These are phyloP conservation scores for Amblyopsis rosae DNA, from an alignment of 2,113 vertebrate species.

Conservation along the genomic window DNA sequence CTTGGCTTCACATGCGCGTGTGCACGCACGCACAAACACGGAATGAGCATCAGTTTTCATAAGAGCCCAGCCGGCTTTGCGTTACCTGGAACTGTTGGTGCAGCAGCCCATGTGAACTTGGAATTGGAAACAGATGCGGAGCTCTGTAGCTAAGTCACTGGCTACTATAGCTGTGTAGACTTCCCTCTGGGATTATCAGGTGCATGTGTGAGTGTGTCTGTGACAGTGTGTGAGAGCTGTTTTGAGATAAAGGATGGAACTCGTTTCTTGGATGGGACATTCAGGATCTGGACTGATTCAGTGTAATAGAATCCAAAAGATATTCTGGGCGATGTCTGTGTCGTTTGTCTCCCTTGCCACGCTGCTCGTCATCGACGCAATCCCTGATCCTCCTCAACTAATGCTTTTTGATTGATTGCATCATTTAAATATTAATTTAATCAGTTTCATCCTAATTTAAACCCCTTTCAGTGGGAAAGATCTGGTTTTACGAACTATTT, in stretches of 20 bases:
- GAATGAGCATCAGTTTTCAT: conserved; percentile 55
- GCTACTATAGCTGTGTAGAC: conserved; percentile 33
- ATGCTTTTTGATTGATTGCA: conserved; percentile 60
- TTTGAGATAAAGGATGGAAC: conserved; percentile 20
- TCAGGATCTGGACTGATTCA: conserved; percentile 38
- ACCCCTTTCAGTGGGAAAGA: conserved; percentile 44
- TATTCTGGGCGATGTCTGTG: conserved; percentile 34
- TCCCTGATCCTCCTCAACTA: conserved; percentile 52
- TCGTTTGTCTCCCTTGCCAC: conserved; percentile 42
- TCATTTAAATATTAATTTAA: conserved; percentile 18
- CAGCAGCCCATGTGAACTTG: conserved; percentile 67
- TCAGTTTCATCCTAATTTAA: conserved; percentile 43
- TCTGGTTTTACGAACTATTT: conserved; percentile 1
- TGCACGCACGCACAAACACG: conserved; percentile 38
- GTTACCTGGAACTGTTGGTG: conserved; percentile 74
- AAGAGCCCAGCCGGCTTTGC: conserved; percentile 61
- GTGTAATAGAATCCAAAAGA: conserved; percentile 64
- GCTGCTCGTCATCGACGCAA: conserved; percentile 68
- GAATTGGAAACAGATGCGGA: conserved; percentile 69
- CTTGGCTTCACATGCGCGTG: conserved; percentile 22
- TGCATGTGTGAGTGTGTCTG: background rate
- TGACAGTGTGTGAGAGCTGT: conserved; percentile 17
- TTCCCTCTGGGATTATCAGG: conserved; percentile 38
- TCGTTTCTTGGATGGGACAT: conserved; percentile 40
- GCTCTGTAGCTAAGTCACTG: conserved; percentile 54